phyloP scores from a whole-genome alignment of 2,113 vertebrate genomes.

The Neolamprologus cancellatus region DNA sequence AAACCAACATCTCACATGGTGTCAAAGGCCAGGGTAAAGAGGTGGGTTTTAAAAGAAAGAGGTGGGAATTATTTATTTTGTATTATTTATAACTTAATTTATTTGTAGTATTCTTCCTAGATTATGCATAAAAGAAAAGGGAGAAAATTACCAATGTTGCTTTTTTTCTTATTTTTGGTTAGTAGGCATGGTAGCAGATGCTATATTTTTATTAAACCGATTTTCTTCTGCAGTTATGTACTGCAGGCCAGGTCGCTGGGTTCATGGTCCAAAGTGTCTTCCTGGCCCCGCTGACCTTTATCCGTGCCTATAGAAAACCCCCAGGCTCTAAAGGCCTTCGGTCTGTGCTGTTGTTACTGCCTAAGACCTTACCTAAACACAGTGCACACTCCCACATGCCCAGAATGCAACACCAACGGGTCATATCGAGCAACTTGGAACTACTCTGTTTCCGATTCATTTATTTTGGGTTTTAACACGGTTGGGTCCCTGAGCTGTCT shows the following conservation, averaged over 20 bases:
- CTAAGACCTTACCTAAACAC: conserved; percentile 62
- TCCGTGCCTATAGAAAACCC: conserved; percentile 29
- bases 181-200: neutral
- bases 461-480: neutral
- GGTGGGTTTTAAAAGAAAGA: no score
- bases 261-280: conserved; percentile 22
- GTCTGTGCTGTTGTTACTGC: conserved; percentile 39
- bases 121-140: neutral
- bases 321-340: conserved; percentile 15
- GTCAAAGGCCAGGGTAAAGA: no score
- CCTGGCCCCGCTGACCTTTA: conserved; percentile 46
- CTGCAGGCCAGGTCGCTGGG: conserved; percentile 22
- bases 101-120: conserved; percentile 23
- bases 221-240: neutral
- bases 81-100: conserved; percentile 47
- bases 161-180: neutral
- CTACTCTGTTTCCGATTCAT: neutral
- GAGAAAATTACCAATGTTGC: neutral
- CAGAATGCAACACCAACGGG: neutral
- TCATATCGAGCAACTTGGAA: neutral
- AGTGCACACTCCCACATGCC: conserved; percentile 18
- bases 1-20: no score
- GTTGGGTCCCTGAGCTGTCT: neutral
- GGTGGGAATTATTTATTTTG: conserved; percentile 41
- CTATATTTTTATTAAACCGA: neutral